Evolutionary conservation across 2,113 vertebrate genomes (phyloP).

Genomic region (Colistium nudipinnis): DNA sequence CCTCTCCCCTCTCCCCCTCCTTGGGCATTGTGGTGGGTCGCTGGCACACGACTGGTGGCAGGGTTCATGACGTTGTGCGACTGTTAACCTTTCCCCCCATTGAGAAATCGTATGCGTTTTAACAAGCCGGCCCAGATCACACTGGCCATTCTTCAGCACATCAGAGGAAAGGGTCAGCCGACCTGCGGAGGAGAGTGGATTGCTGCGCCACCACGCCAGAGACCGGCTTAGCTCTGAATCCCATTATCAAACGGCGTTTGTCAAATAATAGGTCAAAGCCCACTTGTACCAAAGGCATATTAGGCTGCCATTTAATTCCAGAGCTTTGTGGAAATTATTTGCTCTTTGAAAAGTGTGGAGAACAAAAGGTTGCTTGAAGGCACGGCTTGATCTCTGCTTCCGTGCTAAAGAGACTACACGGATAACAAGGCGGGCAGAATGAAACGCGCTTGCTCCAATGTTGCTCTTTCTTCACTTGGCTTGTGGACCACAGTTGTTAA

Average conservation of each 20-base stretch:
- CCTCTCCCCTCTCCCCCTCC: background rate
- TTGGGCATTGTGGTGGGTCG: slow-evolving; percentile 28
- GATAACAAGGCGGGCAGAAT: slow-evolving; percentile 16
- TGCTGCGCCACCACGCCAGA: slow-evolving; percentile 44
- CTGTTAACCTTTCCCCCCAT: slow-evolving; percentile 44
- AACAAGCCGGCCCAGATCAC: slow-evolving; percentile 58
- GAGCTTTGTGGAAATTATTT: slow-evolving; percentile 50
- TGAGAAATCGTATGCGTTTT: slow-evolving; percentile 61
- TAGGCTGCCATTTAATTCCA: slow-evolving; percentile 62
- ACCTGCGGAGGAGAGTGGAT: slow-evolving; percentile 65
- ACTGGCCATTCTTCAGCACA: slow-evolving; percentile 45
- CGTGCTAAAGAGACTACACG: slow-evolving; percentile 15
- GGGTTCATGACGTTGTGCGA: slow-evolving; percentile 32
- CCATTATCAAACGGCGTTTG: slow-evolving; percentile 68
- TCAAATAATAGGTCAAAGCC: slow-evolving; percentile 70
- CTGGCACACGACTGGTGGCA: slow-evolving; percentile 38
- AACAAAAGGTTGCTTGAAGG: slow-evolving; percentile 42
- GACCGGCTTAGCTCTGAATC: slow-evolving; percentile 66
- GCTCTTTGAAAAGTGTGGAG: slow-evolving; percentile 17
- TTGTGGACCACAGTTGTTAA: background rate
- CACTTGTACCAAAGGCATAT: slow-evolving; percentile 64
- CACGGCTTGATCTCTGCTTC: slow-evolving; percentile 26
- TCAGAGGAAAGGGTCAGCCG: slow-evolving; percentile 65
- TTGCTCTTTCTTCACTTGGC: background rate
- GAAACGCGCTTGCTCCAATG: background rate